Evolutionary conservation across 2,888 invertebrate species (phyloP).

Genomic region (Byasa hedistus): DNA sequence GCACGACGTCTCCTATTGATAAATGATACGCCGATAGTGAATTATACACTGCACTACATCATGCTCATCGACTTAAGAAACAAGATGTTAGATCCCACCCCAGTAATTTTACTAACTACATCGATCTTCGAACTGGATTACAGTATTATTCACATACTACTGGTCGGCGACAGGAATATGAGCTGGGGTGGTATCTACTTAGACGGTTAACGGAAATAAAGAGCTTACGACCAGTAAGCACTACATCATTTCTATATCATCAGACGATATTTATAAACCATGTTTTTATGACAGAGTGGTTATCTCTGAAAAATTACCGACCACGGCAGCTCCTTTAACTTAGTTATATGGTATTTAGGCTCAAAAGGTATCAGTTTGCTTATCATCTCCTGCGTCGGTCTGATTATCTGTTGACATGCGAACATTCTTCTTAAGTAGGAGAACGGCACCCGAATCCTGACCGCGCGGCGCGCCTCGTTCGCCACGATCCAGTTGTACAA

Average conservation of each 20-base stretch:
- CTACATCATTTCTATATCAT: background rate
- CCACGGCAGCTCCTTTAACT: constrained; percentile 62
- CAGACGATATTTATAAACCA: background rate
- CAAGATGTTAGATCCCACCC: too few species aligned
- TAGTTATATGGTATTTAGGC: constrained; percentile 54
- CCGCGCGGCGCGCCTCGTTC: constrained; percentile 39
- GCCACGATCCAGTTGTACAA: constrained; percentile 58
- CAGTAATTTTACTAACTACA: too few species aligned
- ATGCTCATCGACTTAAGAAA: too few species aligned
- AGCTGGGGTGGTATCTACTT: too few species aligned
- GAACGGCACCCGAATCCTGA: constrained; percentile 39
- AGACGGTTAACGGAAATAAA: too few species aligned
- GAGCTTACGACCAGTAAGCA: too few species aligned
- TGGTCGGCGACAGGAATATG: too few species aligned
- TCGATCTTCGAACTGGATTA: too few species aligned
- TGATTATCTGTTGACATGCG: constrained; percentile 37
- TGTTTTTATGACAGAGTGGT: background rate
- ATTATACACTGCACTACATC: too few species aligned
- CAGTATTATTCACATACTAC: too few species aligned
- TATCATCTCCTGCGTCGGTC: constrained; percentile 39
- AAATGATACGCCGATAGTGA: too few species aligned
- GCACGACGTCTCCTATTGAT: too few species aligned
- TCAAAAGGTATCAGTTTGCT: constrained; percentile 45
- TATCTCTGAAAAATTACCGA: constrained; percentile 65
- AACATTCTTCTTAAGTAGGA: constrained; percentile 38